Conservation (phyloP, 2,113 vertebrate genomes). For the Myodes glareolus region DNA sequence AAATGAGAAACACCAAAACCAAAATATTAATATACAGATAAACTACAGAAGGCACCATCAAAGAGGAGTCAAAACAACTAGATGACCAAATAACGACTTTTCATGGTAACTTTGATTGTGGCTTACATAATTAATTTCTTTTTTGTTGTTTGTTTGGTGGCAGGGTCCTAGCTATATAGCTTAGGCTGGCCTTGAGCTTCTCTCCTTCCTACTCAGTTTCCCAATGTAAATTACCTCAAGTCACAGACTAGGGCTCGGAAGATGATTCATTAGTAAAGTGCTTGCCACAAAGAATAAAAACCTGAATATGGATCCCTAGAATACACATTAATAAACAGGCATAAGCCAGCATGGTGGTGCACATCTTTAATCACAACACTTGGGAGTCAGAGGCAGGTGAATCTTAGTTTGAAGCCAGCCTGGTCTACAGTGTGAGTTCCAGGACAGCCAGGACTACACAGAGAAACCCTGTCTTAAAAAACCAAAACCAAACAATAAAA, state of each 20-base stretch:
- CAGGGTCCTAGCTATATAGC: neutral
- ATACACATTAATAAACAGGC: neutral
- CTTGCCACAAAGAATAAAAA: neutral
- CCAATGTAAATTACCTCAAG: neutral
- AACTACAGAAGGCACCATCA: neutral
- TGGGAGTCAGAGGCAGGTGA: neutral
- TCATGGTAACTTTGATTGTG: neutral
- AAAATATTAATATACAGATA: neutral
- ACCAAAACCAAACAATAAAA: neutral
- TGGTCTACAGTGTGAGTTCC: neutral
- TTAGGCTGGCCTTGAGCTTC: neutral
- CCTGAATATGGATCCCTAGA: neutral
- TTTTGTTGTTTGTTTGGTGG: neutral
- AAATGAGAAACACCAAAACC: neutral
- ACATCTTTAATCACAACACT: neutral
- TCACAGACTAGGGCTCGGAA: neutral
- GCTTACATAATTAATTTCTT: neutral
- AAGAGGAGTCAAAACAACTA: neutral
- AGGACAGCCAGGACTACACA: neutral
- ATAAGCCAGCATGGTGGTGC: neutral
- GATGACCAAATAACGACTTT: neutral
- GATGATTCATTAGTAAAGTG: neutral
- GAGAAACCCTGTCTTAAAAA: neutral
- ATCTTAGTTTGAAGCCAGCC: neutral
- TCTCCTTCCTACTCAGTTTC: neutral